Evolutionary conservation across 2,113 vertebrate genomes (phyloP).

Genomic region (Fregata magnificens): DNA sequence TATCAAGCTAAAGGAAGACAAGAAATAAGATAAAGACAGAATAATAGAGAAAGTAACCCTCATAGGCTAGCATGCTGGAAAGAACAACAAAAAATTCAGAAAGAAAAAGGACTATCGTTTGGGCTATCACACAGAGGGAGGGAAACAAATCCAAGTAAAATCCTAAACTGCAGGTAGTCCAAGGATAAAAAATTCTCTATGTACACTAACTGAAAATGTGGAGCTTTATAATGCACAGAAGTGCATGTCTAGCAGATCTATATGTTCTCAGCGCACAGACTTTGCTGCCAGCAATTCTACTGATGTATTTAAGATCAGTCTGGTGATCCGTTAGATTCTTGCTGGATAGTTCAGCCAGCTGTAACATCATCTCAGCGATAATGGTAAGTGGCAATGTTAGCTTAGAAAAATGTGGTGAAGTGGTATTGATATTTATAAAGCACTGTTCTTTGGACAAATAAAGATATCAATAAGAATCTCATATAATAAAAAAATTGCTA

Average conservation of each 20-base stretch:
- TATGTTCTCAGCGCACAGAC: not conserved
- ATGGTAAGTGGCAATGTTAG: not conserved
- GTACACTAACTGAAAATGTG: not conserved
- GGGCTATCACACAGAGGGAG: not conserved
- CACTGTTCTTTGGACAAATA: not conserved
- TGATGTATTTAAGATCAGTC: not conserved
- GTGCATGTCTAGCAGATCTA: not conserved
- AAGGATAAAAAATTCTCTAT: not conserved
- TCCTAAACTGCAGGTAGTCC: not conserved
- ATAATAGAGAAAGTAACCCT: slow-evolving; percentile 4
- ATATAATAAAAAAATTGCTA: not conserved
- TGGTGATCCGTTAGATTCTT: not conserved
- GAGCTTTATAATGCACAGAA: not conserved
- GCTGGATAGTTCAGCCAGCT: not conserved
- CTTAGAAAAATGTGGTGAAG: not conserved
- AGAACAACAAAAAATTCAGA: not conserved
- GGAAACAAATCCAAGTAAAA: not conserved
- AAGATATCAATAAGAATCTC: not conserved
- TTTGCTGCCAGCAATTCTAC: not conserved
- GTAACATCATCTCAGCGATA: not conserved
- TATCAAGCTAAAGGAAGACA: not conserved
- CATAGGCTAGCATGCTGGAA: not conserved
- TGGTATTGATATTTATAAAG: not conserved
- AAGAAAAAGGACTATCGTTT: not conserved
- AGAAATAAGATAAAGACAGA: slow-evolving; percentile 16